Evolutionary conservation across 2,888 invertebrate species (phyloP), one percentile per base, ranked within the genome.

Genomic region (Eupelmus urozonus): DNA sequence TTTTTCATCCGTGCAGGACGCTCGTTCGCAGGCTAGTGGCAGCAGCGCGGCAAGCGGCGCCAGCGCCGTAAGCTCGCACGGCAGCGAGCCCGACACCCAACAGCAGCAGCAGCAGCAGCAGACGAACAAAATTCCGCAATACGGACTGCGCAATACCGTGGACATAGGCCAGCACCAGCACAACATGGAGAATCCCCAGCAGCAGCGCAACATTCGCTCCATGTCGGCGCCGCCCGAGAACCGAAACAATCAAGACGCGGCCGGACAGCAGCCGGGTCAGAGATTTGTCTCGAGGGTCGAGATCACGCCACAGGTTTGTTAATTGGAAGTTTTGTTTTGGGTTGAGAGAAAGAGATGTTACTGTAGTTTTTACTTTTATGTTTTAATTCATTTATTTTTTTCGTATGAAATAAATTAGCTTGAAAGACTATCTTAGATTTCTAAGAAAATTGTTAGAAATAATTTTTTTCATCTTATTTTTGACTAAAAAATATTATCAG

Each of bases 211-310:
- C 75, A 93, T 94, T 83, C 91, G 96, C 86, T 95, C 95, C 70
- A 94, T 94, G 92, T 96, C 96, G 82, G 96, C 96, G 34, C 96
- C 96, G 40, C 95, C 95, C 71, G 93, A 93, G 87, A 91, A 90
- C 82, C 90, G 91, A 45, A 83, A 27, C 72, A 81, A 20, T 60
- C 65, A 29, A 20, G 25, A 42, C 0, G 27, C 5, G 42, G 69
- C 23, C 85, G 13, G 87, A 79, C 89, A 85, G 75, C 88, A 89
- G 78, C 85, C 87, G n/a, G 71, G 4, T 13, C 42, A 49, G 66
- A 82, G 88, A 69, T 89, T 85, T 53, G 86, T 88, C 11, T 87
- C 88, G 0, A 84, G 87, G 40, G 88, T 88, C 55, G 88, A 88
- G 29, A 87, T 89, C 34, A 86, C 87, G 0, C 88, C 86, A 2